phyloP scores from a whole-genome alignment of 2,113 vertebrate genomes.

The Crotalus horridus region DNA sequence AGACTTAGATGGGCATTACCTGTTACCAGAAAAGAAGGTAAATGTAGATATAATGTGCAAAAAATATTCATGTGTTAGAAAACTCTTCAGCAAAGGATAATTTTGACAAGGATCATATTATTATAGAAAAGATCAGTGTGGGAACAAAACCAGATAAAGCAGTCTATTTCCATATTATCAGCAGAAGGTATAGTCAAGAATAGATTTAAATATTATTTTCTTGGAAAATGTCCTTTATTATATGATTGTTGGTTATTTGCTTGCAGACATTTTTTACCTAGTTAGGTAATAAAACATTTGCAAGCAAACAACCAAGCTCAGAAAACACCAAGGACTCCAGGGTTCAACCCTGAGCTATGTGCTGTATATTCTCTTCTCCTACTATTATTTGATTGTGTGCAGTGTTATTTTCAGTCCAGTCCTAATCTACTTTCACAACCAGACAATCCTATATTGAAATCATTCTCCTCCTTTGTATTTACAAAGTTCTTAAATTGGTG shows the following conservation, averaged over 20 bases:
- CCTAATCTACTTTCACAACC: neutral
- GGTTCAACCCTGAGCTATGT: neutral
- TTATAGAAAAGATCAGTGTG: neutral
- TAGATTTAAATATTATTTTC: neutral
- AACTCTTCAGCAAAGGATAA: neutral
- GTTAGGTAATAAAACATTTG: neutral
- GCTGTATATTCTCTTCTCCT: neutral
- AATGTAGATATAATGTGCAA: neutral
- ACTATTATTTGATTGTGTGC: neutral
- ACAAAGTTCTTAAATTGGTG: neutral
- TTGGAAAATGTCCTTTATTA: neutral
- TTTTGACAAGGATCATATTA: neutral
- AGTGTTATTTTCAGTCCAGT: neutral
- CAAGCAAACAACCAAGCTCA: neutral
- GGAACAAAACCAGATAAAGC: neutral
- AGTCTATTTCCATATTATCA: neutral
- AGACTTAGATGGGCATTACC: neutral
- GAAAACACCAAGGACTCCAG: neutral
- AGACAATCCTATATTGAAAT: neutral
- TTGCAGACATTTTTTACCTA: neutral
- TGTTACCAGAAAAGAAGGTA: neutral
- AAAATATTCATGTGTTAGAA: neutral
- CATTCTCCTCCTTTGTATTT: neutral
- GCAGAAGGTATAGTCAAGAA: neutral
- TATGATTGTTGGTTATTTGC: neutral